Conservation (phyloP, 2,888 invertebrate genomes). For the Philaethria dido region DNA sequence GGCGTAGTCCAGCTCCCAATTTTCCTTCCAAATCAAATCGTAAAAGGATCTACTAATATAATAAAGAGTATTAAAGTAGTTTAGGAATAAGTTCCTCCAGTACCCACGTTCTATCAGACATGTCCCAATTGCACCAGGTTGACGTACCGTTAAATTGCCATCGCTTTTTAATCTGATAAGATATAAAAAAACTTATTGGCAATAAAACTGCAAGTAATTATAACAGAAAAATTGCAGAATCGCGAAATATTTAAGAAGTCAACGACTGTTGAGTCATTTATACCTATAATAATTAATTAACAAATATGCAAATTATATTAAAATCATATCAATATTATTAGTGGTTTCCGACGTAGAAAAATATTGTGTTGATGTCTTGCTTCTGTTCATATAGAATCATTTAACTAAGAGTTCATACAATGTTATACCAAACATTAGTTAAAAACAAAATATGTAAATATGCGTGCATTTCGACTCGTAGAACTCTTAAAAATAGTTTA, state of each 20-base stretch:
- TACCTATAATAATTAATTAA: slow-evolving; percentile 17
- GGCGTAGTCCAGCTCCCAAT: no score
- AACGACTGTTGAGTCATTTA: slow-evolving; percentile 3
- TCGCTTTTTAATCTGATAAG: not conserved
- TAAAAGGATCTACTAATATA: no score
- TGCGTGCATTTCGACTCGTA: no score
- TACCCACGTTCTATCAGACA: not conserved
- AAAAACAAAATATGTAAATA: not conserved
- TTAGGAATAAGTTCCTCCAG: no score
- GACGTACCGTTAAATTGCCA: not conserved
- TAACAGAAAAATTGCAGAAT: slow-evolving; percentile 18
- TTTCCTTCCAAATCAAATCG: no score
- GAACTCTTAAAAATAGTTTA: no score
- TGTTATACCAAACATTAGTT: not conserved
- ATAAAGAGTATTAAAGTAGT: no score
- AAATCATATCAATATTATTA: not conserved
- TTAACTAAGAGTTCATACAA: not conserved
- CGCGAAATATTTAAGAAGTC: slow-evolving; percentile 21
- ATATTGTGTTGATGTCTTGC: not conserved
- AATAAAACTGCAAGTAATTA: slow-evolving; percentile 1
- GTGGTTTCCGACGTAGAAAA: not conserved
- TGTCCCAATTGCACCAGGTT: no score
- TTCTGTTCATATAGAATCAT: not conserved
- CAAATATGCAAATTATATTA: slow-evolving; percentile 1
- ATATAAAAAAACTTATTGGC: not conserved